Conservation (phyloP, 2,113 vertebrate species). For the Eublepharis macularius region DNA sequence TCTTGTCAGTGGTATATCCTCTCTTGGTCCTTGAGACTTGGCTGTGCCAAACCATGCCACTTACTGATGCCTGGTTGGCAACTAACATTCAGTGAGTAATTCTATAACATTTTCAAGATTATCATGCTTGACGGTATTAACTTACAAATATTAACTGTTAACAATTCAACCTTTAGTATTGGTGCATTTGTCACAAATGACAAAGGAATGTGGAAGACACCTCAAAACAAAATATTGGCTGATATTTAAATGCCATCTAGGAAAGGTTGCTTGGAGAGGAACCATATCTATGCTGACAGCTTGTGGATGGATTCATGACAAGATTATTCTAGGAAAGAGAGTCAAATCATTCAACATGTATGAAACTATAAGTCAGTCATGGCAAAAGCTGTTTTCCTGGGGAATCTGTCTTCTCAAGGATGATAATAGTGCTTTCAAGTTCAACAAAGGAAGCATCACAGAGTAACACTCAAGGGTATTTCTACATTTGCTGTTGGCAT, state of each 20-base stretch:
- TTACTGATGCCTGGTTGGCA: background rate
- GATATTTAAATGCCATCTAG: background rate
- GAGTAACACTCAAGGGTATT: background rate
- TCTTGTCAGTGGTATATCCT: background rate
- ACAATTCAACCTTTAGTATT: background rate
- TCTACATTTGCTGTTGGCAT: background rate
- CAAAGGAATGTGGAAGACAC: background rate
- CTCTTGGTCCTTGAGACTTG: background rate
- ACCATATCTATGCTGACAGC: background rate
- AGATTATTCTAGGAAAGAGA: rapidly evolving
- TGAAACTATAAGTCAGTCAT: background rate
- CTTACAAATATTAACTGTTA: background rate
- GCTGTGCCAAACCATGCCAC: too few species aligned
- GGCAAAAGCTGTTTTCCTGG: background rate
- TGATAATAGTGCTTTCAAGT: background rate
- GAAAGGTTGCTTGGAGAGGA: background rate
- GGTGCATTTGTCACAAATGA: background rate
- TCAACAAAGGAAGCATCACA: background rate
- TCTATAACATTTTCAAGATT: background rate
- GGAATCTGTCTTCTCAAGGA: background rate
- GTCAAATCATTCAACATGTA: background rate
- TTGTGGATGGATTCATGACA: rapidly evolving
- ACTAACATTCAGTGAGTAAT: background rate
- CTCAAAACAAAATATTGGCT: background rate
- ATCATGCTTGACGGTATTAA: background rate